Percentiles rank a stretch among this genome's conserved stretches.
phyloP scores from a whole-genome alignment of 2,797 vertebrate genomes.

The Xenopus petersii region DNA sequence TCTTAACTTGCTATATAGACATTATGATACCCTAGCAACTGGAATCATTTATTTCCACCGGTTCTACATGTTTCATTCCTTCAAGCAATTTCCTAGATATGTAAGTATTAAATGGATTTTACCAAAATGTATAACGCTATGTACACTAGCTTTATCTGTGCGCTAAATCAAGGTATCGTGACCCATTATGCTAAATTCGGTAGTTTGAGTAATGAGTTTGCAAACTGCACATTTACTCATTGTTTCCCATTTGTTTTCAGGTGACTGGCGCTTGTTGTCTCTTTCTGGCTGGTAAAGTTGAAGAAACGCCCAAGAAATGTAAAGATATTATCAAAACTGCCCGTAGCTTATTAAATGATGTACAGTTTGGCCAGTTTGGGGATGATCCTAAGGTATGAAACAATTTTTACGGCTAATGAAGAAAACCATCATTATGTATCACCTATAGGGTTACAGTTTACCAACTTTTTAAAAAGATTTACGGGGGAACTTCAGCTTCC shows the following conservation, averaged over 20 bases:
- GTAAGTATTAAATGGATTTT: slow-evolving; percentile 69
- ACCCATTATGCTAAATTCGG: too few species aligned
- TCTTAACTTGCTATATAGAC: slow-evolving; percentile 75
- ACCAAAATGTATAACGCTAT: too few species aligned
- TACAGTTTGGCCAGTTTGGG: slow-evolving; percentile 96
- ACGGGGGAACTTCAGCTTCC: too few species aligned
- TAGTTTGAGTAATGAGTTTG: too few species aligned
- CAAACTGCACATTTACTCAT: too few species aligned
- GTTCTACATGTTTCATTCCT: slow-evolving; percentile 99
- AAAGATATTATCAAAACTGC: slow-evolving; percentile 99
- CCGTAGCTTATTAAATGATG: slow-evolving; percentile 90
- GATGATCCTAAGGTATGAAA: slow-evolving; percentile 91
- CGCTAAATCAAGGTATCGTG: too few species aligned
- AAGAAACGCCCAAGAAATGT: slow-evolving; percentile 98
- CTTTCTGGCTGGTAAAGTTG: slow-evolving; percentile 94
- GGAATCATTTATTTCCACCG: slow-evolving; percentile 98
- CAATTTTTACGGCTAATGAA: too few species aligned
- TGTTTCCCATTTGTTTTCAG: slow-evolving; percentile 59
- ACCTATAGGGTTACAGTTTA: too few species aligned
- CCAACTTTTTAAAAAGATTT: too few species aligned
- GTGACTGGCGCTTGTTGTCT: slow-evolving; percentile 96
- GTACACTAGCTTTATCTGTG: too few species aligned
- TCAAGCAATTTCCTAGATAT: slow-evolving; percentile 98
- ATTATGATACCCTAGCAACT: slow-evolving; percentile 95
- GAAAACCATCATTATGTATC: too few species aligned